Evolutionary conservation across 2,113 vertebrate species (phyloP).

Genomic region (Carassius gibelio): DNA sequence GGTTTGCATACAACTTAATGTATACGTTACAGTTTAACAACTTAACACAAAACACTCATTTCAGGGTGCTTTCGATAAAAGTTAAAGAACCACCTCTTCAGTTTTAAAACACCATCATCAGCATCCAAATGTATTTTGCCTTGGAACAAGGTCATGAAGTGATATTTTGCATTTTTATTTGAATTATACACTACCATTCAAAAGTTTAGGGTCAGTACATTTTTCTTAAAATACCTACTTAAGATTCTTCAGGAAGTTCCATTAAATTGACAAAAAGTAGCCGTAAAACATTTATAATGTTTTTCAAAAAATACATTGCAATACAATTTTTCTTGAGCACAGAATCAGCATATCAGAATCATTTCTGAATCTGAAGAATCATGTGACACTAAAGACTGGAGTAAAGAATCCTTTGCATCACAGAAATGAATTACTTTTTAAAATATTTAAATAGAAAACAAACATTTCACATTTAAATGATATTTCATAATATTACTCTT

Average conservation of each 20-base stretch:
- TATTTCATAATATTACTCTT: no score
- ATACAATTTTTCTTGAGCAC: neutral
- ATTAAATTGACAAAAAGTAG: neutral
- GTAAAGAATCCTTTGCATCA: neutral
- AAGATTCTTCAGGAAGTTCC: no score
- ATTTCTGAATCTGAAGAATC: neutral
- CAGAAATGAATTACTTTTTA: no score
- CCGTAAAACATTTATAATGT: no score
- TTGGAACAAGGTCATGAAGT: neutral
- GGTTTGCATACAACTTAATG: slow-evolving; percentile 2
- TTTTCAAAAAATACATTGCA: neutral
- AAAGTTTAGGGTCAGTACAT: neutral
- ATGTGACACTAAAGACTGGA: neutral
- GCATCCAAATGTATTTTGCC: neutral
- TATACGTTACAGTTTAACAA: slow-evolving; percentile 5
- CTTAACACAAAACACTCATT: neutral
- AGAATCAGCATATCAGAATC: neutral
- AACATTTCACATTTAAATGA: no score
- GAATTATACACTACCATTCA: neutral
- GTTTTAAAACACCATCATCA: neutral
- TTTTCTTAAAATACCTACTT: no score
- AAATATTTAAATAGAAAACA: no score
- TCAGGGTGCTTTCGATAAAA: neutral
- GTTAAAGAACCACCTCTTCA: neutral
- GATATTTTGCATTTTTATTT: neutral